Evolutionary conservation across 2,113 vertebrate species (phyloP).

Genomic region (Neotoma lepida): DNA sequence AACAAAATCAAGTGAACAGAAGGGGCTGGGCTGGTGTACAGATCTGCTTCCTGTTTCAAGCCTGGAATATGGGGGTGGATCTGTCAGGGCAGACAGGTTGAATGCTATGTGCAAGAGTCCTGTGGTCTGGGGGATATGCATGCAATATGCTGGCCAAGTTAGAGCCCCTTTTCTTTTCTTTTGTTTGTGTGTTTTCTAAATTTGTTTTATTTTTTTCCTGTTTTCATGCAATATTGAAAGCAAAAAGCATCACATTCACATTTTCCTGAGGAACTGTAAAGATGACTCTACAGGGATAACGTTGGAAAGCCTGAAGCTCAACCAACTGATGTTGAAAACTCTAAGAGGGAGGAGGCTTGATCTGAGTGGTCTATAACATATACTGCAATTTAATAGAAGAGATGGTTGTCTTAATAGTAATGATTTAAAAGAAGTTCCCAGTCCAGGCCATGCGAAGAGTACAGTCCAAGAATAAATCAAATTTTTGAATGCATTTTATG

Average conservation of each 20-base stretch:
- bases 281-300: conserved; percentile 96
- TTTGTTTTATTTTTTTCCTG: conserved; percentile 88
- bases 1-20: neutral
- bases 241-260: conserved; percentile 97
- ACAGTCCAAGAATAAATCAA: conserved; percentile 92
- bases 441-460: conserved; percentile 96
- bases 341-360: conserved; percentile 92
- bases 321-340: conserved; percentile 93
- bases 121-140: neutral
- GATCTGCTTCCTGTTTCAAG: neutral
- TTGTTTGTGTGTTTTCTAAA: conserved; percentile 91
- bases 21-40: neutral
- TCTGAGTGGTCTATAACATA: conserved; percentile 94
- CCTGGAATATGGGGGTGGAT: neutral
- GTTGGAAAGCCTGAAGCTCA: conserved; percentile 95
- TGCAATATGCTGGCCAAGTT: neutral
- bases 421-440: conserved; percentile 96
- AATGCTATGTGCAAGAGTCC: neutral
- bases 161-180: no score
- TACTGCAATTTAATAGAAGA: conserved; percentile 92
- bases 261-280: conserved; percentile 96
- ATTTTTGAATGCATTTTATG: conserved; percentile 90
- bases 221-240: conserved; percentile 97
- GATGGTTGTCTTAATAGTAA: conserved; percentile 90
- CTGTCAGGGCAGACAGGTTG: neutral